Conservation (phyloP, 2,113 vertebrate genomes). For the Ginglymostoma cirratum region DNA sequence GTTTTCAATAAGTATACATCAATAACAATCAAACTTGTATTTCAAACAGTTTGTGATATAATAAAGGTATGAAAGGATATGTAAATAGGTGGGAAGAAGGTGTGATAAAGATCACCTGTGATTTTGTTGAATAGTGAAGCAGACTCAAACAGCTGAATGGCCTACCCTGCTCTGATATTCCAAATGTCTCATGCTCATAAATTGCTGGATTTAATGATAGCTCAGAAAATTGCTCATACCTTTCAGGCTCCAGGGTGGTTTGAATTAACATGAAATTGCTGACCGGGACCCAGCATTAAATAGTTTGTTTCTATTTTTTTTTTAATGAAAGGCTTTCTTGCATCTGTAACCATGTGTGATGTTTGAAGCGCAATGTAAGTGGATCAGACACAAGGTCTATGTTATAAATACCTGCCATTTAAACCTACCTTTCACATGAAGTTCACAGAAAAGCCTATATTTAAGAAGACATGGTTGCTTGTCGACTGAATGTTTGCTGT, state of each 20-base stretch:
- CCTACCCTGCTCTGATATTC: too few species aligned
- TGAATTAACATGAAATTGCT: background rate
- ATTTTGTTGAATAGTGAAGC: too few species aligned
- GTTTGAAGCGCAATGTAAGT: background rate
- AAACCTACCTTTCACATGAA: background rate
- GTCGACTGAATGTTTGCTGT: background rate
- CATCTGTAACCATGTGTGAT: background rate
- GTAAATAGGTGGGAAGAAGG: too few species aligned
- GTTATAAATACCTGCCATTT: background rate
- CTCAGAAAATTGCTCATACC: background rate
- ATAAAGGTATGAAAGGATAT: too few species aligned
- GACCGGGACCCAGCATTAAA: background rate
- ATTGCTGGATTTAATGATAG: background rate
- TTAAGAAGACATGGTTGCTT: background rate
- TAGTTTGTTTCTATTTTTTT: background rate
- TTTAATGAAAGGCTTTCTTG: background rate
- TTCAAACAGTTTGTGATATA: too few species aligned
- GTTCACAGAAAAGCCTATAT: background rate
- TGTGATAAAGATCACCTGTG: too few species aligned
- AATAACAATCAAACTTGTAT: too few species aligned
- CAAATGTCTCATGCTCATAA: too few species aligned
- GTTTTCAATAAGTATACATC: too few species aligned
- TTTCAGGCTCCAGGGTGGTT: background rate
- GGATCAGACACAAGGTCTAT: background rate
- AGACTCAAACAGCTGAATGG: too few species aligned